Conservation (phyloP, 92 coral and sea anemone genomes). For the Meandrina meandrites region DNA sequence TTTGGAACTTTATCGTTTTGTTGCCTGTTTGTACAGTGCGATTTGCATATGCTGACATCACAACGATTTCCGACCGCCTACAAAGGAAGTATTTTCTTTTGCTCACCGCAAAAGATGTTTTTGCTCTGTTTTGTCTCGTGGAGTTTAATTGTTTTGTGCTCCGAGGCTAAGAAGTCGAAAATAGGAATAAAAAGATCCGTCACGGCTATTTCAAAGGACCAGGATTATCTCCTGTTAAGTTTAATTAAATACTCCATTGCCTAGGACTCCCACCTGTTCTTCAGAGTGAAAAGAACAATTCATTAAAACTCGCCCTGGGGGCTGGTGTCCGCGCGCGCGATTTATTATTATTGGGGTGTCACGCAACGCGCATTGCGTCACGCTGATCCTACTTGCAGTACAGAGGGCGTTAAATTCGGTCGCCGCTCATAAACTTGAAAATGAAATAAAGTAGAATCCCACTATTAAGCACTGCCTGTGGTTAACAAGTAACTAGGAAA, state of each 20-base stretch:
- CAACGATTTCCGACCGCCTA: constrained; percentile 25
- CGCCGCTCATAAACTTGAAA: too few relatives aligned
- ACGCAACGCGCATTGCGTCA: neutral
- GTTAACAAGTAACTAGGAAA: too few relatives aligned
- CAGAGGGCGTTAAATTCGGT: too few relatives aligned
- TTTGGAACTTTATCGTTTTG: constrained; percentile 2
- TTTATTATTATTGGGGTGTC: neutral
- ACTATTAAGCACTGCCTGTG: too few relatives aligned
- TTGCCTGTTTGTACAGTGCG: neutral
- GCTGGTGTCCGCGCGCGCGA: neutral
- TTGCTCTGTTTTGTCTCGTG: neutral
- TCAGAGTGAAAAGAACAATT: constrained; percentile 18
- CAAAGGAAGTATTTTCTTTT: constrained; percentile 10
- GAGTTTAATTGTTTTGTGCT: constrained; percentile 10
- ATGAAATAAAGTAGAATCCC: too few relatives aligned
- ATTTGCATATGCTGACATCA: constrained; percentile 14
- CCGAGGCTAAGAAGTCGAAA: constrained; percentile 1
- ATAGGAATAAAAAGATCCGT: constrained; percentile 12
- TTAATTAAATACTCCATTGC: constrained; percentile 35
- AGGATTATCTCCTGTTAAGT: constrained; percentile 3
- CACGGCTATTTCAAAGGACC: constrained; percentile 14
- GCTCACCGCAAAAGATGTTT: neutral
- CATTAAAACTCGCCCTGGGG: neutral
- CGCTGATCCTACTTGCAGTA: neutral
- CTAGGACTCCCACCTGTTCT: constrained; percentile 33